Evolutionary conservation across 2,888 invertebrate species (phyloP).

Genomic region (Xylophagus ater): DNA sequence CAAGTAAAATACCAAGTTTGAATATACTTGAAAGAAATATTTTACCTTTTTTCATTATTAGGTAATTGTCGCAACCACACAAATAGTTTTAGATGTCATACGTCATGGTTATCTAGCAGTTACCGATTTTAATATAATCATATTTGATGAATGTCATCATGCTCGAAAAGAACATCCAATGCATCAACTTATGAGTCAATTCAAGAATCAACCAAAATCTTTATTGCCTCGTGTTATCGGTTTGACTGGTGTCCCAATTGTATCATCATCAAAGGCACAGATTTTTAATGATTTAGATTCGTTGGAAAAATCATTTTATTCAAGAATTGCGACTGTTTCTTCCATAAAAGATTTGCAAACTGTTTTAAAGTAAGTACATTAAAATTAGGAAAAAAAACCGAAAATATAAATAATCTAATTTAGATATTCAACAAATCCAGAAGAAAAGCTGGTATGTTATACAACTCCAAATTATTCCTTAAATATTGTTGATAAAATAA

Average conservation of each 20-base stretch:
- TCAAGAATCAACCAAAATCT: conserved; percentile 38
- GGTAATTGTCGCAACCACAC: conserved; percentile 56
- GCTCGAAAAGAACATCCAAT: conserved; percentile 74
- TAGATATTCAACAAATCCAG: conserved; percentile 47
- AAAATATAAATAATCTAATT: background rate
- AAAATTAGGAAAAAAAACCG: background rate
- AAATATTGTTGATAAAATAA: conserved; percentile 1
- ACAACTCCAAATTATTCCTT: background rate
- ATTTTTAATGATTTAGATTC: conserved; percentile 45
- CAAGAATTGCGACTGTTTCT: conserved; percentile 58
- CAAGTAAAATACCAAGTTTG: conserved; percentile 42
- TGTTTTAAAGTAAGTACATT: conserved; percentile 35
- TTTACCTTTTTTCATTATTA: conserved; percentile 13
- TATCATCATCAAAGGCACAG: conserved; percentile 50
- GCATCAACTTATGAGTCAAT: conserved; percentile 59
- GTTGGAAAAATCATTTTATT: conserved; percentile 63
- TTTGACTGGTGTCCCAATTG: conserved; percentile 77
- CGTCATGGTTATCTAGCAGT: conserved; percentile 48
- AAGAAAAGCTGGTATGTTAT: conserved; percentile 33
- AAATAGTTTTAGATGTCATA: conserved; percentile 66
- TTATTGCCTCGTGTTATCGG: conserved; percentile 67
- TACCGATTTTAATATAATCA: conserved; percentile 60
- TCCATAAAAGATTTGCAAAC: conserved; percentile 39
- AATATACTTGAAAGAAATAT: background rate
- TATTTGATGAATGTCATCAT: conserved; percentile 94